These are phyloP conservation scores for Otus sunia DNA, from an alignment of 2,113 vertebrate species.

Conservation along the genomic window DNA sequence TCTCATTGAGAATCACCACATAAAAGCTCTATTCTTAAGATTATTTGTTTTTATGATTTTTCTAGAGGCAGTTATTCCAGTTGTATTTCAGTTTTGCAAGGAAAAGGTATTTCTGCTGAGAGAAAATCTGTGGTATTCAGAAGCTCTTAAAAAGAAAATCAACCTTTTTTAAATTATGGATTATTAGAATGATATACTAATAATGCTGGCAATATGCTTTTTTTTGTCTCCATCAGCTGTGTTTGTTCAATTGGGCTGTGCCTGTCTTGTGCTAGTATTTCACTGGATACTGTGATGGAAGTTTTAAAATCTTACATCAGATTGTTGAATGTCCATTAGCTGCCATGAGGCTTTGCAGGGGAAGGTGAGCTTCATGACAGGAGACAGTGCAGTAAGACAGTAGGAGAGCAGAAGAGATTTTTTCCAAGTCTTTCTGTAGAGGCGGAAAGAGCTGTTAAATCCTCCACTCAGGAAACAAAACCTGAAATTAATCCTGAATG, in stretches of 20 bases:
- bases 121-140: not conserved
- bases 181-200: not conserved
- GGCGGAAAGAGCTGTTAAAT: not conserved
- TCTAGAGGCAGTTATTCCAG: not conserved
- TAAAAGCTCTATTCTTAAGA: not conserved
- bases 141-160: not conserved
- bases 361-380: not conserved
- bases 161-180: not conserved
- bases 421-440: not conserved
- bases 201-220: not conserved
- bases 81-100: not conserved
- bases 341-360: not conserved
- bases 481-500: not conserved
- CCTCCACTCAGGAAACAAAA: not conserved
- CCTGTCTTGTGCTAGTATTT: not conserved
- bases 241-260: not conserved
- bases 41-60: not conserved
- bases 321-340: not conserved
- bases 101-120: not conserved
- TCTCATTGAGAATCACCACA: not conserved
- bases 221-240: not conserved
- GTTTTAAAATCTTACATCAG: not conserved
- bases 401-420: not conserved
- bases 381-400: not conserved
- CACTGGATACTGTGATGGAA: accelerated